Percentiles rank a stretch among this genome's conserved stretches.
Evolutionary conservation across 2,113 vertebrate genomes (phyloP).

Genomic region (Myanophis thanlyinensis): DNA sequence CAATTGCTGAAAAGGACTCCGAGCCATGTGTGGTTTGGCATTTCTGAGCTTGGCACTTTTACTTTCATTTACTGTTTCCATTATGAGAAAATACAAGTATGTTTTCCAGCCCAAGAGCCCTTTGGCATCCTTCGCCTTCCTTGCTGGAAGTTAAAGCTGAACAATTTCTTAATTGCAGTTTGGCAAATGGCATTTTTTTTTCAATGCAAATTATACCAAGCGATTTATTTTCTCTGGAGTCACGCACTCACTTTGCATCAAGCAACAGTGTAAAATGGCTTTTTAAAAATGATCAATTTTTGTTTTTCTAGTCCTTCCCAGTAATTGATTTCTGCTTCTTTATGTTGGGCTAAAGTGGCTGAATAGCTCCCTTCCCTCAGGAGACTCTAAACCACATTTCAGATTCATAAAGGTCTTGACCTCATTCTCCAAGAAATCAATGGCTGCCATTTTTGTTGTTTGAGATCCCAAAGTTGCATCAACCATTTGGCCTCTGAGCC

Average conservation of each 20-base stretch:
- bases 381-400: neutral
- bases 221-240: conserved; percentile 53
- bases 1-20: neutral
- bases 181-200: neutral
- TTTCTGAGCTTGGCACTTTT: neutral
- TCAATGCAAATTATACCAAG: conserved; percentile 52
- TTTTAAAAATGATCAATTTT: conserved; percentile 16
- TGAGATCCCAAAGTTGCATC: neutral
- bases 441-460: neutral
- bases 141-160: neutral
- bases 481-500: neutral
- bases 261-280: conserved; percentile 21
- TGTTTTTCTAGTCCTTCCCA: conserved; percentile 11
- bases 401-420: neutral
- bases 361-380: neutral
- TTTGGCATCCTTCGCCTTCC: neutral
- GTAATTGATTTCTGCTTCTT: conserved; percentile 37
- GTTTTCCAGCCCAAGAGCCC: neutral
- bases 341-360: rapidly evolving
- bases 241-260: conserved; percentile 16
- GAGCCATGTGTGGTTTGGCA: neutral
- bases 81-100: neutral
- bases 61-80: neutral
- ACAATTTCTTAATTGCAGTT: neutral
- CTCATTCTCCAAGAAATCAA: neutral